Percentiles rank a stretch among this genome's conserved stretches.
Evolutionary conservation across 2,797 vertebrate genomes (phyloP).

Genomic region (Lutjanus campechanus): DNA sequence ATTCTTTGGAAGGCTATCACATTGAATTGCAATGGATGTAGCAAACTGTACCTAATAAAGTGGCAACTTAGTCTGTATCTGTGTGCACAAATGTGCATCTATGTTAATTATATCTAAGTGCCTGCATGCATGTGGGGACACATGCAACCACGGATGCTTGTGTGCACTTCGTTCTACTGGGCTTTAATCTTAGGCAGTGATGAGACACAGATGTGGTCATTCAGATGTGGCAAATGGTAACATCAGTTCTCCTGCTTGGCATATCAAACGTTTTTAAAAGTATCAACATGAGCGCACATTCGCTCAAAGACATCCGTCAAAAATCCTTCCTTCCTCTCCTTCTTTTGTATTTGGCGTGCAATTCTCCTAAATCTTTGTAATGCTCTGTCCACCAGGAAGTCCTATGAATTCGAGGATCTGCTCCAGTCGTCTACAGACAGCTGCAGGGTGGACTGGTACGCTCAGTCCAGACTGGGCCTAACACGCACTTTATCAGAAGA

Average conservation of each 20-base stretch:
- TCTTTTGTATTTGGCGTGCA: slow-evolving; percentile 19
- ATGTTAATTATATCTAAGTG: no score
- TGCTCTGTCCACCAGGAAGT: slow-evolving; percentile 88
- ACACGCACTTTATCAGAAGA: slow-evolving; percentile 98
- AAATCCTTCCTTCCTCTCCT: slow-evolving; percentile 27
- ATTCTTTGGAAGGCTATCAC: not conserved
- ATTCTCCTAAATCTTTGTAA: slow-evolving; percentile 34
- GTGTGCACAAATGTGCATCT: not conserved
- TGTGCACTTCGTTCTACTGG: slow-evolving; percentile 15
- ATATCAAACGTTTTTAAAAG: slow-evolving; percentile 30
- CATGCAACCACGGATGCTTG: slow-evolving; percentile 2
- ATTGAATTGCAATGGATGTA: not conserved
- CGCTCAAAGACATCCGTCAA: slow-evolving; percentile 1
- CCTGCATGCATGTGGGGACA: slow-evolving; percentile 19
- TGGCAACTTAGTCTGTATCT: slow-evolving; percentile 2
- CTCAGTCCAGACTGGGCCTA: slow-evolving; percentile 93
- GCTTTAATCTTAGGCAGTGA: slow-evolving; percentile 38
- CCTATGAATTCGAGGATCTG: slow-evolving; percentile 97
- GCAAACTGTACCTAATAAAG: slow-evolving; percentile 19
- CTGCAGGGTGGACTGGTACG: slow-evolving; percentile 93
- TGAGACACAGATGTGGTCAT: slow-evolving; percentile 51
- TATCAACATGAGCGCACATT: slow-evolving; percentile 24
- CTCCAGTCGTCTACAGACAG: slow-evolving; percentile 90
- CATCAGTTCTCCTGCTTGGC: slow-evolving; percentile 33
- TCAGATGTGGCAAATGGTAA: slow-evolving; percentile 51